Base-by-base conservation (phyloP, 2,888 invertebrate species). In the Meiosimyza platycephala region DNA sequence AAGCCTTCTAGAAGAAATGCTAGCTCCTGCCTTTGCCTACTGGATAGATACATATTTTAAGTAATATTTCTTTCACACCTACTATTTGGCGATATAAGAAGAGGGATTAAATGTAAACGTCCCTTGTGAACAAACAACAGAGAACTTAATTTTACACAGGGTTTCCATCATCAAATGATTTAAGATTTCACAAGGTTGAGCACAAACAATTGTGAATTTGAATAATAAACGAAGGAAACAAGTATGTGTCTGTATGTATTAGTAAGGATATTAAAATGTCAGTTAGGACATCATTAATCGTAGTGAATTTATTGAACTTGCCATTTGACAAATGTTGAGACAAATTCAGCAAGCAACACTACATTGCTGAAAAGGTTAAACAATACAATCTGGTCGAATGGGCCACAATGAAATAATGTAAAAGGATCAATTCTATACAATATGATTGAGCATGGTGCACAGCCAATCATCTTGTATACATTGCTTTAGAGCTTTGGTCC, bases 211-310 rank as follows among this genome's bases (percentile, higher is more conserved):
- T 18, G 7, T n/a, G 54, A 54, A 54, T 55, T 55, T 55, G 55
- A 7, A 55, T 16, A 55, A 22, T 11, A n/a, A 3, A 55, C 16
- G 18, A 55, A 18, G 55, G 7, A 55, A 11, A n/a, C 9, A 12
- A 55, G 11, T 18, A 55, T 15, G 6, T 54, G 0, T n/a, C n/a
- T n/a, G n/a, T n/a, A n/a, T 55, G 40, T 47, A 3, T 28, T 28
- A 28, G 28, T 4, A 28, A 28, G 28, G 15, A 7, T 48, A 63
- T 47, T 47, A 18, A 48, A 47, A 63, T 63, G 63, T 7, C 47
- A 50, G 64, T 28, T 33, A 50, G 18, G 15, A 50, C 50, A 50
- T 50, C 16, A 64, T 50, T 51, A 22, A 50, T 64, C 16, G 64
- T 50, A 16, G 16, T 13, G 6, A 64, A 48, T 50, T 48, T 64